These are phyloP conservation scores for Prunella strophiata DNA, from an alignment of 2,797 vertebrate genomes.

Conservation along the genomic window DNA sequence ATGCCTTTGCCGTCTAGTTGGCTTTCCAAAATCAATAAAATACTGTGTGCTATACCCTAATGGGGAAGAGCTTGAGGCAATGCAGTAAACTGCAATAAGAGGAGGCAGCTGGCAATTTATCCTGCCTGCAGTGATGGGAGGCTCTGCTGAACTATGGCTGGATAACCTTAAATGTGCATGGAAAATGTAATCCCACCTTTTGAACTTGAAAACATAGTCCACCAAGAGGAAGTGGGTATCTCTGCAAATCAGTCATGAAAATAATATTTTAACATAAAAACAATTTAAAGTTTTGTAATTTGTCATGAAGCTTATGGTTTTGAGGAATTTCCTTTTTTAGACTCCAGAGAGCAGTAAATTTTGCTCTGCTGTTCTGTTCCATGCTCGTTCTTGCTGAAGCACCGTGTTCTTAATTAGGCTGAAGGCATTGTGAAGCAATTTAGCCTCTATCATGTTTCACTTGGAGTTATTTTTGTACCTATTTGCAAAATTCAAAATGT, in stretches of 20 bases:
- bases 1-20: neutral
- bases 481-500: neutral
- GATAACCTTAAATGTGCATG: neutral
- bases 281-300: neutral
- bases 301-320: neutral
- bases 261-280: neutral
- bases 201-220: neutral
- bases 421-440: neutral
- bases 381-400: neutral
- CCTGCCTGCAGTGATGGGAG: neutral
- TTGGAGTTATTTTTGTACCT: neutral
- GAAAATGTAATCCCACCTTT: neutral
- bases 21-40: neutral
- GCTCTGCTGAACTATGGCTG: neutral
- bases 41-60: neutral
- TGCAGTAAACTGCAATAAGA: neutral
- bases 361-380: neutral
- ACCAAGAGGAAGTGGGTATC: neutral
- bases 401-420: neutral
- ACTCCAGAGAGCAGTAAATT: neutral
- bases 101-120: neutral
- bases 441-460: neutral
- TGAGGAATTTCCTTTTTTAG: neutral
- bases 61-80: neutral
- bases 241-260: neutral